Evolutionary conservation across 2,888 invertebrate species (phyloP).

Genomic region (Rhingia rostrata): DNA sequence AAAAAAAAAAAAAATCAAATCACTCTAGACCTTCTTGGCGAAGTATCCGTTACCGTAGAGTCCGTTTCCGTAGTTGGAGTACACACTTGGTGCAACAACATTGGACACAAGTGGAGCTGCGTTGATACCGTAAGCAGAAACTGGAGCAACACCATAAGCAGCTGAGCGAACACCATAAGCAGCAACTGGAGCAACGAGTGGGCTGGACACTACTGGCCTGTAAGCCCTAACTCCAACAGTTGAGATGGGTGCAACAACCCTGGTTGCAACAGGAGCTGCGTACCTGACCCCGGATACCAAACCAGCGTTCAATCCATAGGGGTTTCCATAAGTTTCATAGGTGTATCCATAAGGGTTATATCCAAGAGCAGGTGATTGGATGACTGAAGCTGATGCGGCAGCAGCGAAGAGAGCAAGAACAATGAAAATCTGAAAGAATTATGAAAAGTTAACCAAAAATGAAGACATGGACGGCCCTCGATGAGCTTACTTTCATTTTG

Average conservation of each 20-base stretch:
- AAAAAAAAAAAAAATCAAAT: not conserved
- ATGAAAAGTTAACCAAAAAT: not conserved
- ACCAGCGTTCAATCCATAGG: slow-evolving; percentile 25
- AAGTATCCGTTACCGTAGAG: slow-evolving; percentile 15
- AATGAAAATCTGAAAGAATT: slow-evolving; percentile 32
- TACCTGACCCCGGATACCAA: slow-evolving; percentile 9
- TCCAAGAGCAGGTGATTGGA: slow-evolving; percentile 13
- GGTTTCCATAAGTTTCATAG: no score
- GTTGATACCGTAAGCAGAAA: not conserved
- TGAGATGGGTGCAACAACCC: slow-evolving; percentile 8
- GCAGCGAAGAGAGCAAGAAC: slow-evolving; percentile 31
- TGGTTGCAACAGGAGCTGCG: slow-evolving; percentile 5
- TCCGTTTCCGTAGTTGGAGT: slow-evolving; percentile 21
- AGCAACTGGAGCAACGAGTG: not conserved
- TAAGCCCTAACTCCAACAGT: not conserved
- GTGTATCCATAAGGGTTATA: not conserved
- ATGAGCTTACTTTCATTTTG: slow-evolving; percentile 37
- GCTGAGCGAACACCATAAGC: slow-evolving; percentile 6
- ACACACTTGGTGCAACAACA: slow-evolving; percentile 20
- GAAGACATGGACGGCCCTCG: not conserved
- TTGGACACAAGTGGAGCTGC: slow-evolving; percentile 29
- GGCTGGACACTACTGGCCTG: not conserved
- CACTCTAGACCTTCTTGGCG: slow-evolving; percentile 30
- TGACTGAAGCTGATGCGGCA: slow-evolving; percentile 40
- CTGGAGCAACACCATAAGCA: slow-evolving; percentile 7